Evolutionary conservation across 2,888 invertebrate genomes (phyloP).

Genomic region (Sussaba pulchella): DNA sequence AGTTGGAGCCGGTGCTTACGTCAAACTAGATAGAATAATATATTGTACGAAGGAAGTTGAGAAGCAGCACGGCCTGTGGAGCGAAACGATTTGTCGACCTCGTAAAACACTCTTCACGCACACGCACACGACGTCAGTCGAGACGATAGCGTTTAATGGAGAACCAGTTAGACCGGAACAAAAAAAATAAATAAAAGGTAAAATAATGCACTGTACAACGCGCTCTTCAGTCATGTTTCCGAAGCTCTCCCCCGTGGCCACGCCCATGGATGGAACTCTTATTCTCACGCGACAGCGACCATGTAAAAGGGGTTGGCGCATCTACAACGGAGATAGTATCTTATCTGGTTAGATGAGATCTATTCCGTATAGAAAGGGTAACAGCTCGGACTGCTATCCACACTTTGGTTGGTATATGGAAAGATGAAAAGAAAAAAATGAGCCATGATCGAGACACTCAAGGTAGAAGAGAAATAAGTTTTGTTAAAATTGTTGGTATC

Average conservation of each 20-base stretch:
- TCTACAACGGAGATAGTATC: slow-evolving; percentile 30
- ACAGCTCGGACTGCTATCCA: neutral
- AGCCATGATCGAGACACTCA: slow-evolving; percentile 22
- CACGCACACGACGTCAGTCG: slow-evolving; percentile 26
- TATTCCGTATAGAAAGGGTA: slow-evolving; percentile 8
- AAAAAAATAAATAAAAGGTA: too few species aligned
- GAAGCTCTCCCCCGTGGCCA: slow-evolving; percentile 49
- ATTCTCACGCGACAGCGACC: neutral
- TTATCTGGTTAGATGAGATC: slow-evolving; percentile 54
- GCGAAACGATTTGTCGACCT: slow-evolving; percentile 57
- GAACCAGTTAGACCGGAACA: slow-evolving; percentile 67
- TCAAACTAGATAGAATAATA: slow-evolving; percentile 2
- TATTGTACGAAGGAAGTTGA: slow-evolving; percentile 1
- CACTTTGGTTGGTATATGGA: slow-evolving; percentile 3
- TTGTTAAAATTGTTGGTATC: neutral
- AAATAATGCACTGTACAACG: slow-evolving; percentile 61
- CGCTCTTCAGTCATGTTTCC: slow-evolving; percentile 42
- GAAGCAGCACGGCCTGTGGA: slow-evolving; percentile 5
- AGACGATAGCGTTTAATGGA: slow-evolving; percentile 56
- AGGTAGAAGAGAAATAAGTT: neutral
- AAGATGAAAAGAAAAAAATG: too few species aligned
- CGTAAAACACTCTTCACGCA: slow-evolving; percentile 42
- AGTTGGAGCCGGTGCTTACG: neutral
- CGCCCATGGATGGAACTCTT: slow-evolving; percentile 57
- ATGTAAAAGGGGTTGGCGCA: slow-evolving; percentile 60